Evolutionary conservation across 2,113 vertebrate genomes (phyloP).

Genomic region (Strix uralensis): DNA sequence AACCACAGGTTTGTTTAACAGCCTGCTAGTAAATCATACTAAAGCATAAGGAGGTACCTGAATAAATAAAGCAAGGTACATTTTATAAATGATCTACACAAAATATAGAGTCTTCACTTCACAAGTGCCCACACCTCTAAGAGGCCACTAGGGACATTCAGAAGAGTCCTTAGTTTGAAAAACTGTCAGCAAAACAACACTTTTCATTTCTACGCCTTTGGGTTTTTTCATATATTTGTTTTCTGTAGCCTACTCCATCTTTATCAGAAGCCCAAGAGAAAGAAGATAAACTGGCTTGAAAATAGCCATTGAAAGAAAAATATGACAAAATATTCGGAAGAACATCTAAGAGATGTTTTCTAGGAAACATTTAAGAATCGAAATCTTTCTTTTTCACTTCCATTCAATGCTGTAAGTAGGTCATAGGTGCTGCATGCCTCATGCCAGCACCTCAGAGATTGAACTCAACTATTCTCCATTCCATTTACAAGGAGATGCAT

Average conservation of each 20-base stretch:
- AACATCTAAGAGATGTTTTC: background rate
- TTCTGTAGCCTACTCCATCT: background rate
- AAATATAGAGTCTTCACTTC: background rate
- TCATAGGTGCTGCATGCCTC: background rate
- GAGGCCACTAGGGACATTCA: background rate
- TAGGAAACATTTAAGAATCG: background rate
- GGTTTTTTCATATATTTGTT: background rate
- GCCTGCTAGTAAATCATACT: background rate
- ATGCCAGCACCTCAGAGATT: background rate
- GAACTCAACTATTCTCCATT: background rate
- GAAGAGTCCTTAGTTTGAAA: background rate
- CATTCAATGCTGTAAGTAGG: background rate
- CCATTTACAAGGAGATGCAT: background rate
- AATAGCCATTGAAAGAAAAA: background rate
- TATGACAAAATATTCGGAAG: background rate
- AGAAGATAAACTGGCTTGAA: background rate
- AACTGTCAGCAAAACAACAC: background rate
- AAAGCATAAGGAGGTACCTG: background rate
- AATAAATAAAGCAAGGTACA: background rate
- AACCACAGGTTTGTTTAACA: background rate
- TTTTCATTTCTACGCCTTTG: background rate
- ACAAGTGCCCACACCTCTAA: background rate
- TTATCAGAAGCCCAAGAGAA: background rate
- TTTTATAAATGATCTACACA: background rate
- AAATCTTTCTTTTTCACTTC: background rate